These are phyloP conservation scores for Aspidiotus rigidus DNA, from an alignment of 2,888 invertebrate genomes.

Conservation along the genomic window DNA sequence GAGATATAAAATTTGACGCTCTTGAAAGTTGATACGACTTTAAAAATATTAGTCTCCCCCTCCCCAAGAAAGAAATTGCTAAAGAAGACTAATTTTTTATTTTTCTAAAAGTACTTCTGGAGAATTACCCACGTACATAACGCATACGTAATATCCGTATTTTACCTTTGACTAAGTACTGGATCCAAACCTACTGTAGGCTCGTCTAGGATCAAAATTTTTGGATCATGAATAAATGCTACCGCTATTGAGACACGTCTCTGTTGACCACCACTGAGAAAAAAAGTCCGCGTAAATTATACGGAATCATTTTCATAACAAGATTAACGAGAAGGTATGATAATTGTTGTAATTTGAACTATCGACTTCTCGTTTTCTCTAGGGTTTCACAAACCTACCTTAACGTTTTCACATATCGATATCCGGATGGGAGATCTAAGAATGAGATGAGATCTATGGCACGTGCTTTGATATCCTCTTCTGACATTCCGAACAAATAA, in stretches of 20 bases:
- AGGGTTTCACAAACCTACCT: constrained; percentile 30
- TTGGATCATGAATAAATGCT: constrained; percentile 78
- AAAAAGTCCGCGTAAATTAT: background rate
- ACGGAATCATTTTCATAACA: background rate
- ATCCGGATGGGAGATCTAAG: constrained; percentile 35
- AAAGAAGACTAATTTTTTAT: no score
- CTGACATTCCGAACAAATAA: constrained; percentile 35
- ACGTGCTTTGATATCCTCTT: constrained; percentile 31
- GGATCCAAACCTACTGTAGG: constrained; percentile 93
- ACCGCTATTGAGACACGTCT: constrained; percentile 80
- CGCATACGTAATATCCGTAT: constrained; percentile 30
- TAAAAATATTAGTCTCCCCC: no score
- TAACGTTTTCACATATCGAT: constrained; percentile 31
- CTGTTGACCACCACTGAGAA: constrained; percentile 68
- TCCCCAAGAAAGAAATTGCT: no score
- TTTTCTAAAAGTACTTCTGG: background rate
- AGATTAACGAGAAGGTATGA: background rate
- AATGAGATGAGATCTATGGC: constrained; percentile 35
- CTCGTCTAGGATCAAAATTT: constrained; percentile 80
- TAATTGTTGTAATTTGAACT: background rate
- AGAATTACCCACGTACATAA: background rate
- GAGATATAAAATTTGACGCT: no score
- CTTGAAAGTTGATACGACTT: no score
- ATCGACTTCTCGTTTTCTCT: background rate
- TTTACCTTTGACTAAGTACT: constrained; percentile 67